These are phyloP conservation scores for Drosophila prosaltans DNA, from an alignment of 1,140 invertebrate species.

Conservation along the genomic window DNA sequence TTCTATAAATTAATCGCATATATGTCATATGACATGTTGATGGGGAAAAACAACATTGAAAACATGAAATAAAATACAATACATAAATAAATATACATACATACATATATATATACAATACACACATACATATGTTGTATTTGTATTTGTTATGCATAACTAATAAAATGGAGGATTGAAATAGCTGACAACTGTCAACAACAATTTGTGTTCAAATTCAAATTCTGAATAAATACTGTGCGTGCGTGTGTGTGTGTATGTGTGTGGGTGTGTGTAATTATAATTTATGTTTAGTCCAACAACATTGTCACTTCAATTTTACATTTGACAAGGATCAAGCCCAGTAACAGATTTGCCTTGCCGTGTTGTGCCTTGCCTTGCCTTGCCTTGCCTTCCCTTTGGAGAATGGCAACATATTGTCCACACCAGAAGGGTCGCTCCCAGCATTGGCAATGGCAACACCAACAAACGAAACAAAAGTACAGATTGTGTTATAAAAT, in stretches of 20 bases:
- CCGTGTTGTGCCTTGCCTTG: neutral
- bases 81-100: neutral
- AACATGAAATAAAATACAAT: conserved; percentile 16
- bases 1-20: neutral
- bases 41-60: conserved; percentile 1
- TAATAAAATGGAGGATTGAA: conserved; percentile 9
- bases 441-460: neutral
- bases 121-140: conserved; percentile 32
- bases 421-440: neutral
- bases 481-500: conserved; percentile 42
- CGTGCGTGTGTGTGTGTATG: neutral
- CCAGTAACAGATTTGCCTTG: conserved; percentile 14
- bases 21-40: conserved; percentile 9
- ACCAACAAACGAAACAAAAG: conserved; percentile 21
- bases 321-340: conserved; percentile 36
- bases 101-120: neutral
- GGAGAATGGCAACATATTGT: conserved; percentile 9
- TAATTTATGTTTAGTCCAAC: conserved; percentile 47
- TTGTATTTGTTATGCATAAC: conserved; percentile 19
- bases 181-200: conserved; percentile 48
- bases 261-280: conserved; percentile 28
- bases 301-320: conserved; percentile 50
- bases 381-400: neutral
- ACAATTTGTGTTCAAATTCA: conserved; percentile 39
- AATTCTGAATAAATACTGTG: conserved; percentile 23